A percentile compares a stretch with the other conserved stretches of the same genome.
Conservation (phyloP, 2,888 invertebrate genomes). For the Eupithecia vulgata region DNA sequence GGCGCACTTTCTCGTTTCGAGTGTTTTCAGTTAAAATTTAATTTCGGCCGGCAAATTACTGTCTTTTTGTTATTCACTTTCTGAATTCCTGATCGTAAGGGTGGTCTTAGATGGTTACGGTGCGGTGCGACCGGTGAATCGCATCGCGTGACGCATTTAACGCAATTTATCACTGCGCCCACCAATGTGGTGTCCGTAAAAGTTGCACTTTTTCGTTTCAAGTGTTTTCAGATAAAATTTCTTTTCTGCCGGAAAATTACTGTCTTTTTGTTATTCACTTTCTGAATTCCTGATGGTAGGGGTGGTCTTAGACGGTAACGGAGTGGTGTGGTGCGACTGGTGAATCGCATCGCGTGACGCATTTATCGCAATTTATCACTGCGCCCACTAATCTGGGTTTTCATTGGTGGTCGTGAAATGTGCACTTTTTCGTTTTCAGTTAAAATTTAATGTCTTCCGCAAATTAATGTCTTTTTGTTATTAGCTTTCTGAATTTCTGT, state of each 20-base stretch:
- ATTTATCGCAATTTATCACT: slow-evolving; percentile 18
- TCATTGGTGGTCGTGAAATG: no score
- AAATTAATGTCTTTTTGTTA: slow-evolving; percentile 81
- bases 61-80: slow-evolving; percentile 80
- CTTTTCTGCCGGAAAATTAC: slow-evolving; percentile 76
- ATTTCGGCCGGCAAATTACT: slow-evolving; percentile 76
- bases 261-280: slow-evolving; percentile 80
- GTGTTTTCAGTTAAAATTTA: slow-evolving; percentile 80
- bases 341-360: slow-evolving; percentile 15
- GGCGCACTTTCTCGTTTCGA: slow-evolving; percentile 72
- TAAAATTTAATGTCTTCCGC: slow-evolving; percentile 78
- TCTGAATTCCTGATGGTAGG: slow-evolving; percentile 75
- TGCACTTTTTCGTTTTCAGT: slow-evolving; percentile 74
- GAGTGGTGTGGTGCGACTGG: background rate
- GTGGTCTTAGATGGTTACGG: slow-evolving; percentile 13
- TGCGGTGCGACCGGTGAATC: background rate
- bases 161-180: slow-evolving; percentile 18
- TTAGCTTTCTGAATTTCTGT: slow-evolving; percentile 77
- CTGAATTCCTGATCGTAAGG: slow-evolving; percentile 73
- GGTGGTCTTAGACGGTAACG: slow-evolving; percentile 17
- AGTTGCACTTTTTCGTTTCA: slow-evolving; percentile 71
- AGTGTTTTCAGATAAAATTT: slow-evolving; percentile 80
- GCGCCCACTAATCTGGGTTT: no score
- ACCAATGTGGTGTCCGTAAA: slow-evolving; percentile 46
- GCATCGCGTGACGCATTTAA: slow-evolving; percentile 16